Conservation (phyloP, 2,888 invertebrate genomes). For the Drosophila mettleri region DNA sequence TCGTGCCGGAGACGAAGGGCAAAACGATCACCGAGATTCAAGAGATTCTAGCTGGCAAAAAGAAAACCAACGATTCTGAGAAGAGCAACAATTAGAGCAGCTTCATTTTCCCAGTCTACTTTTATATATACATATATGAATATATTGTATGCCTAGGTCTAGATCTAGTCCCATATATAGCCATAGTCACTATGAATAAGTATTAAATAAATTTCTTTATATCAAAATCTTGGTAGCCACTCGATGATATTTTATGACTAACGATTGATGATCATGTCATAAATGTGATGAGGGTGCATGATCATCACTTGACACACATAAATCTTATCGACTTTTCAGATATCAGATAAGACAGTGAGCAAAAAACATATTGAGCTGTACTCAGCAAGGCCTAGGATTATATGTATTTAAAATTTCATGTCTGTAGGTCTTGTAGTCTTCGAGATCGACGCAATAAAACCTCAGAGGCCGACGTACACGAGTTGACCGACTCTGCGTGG, state of each 20-base stretch:
- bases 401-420: not conserved
- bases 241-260: no score
- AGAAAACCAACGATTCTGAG: constrained; percentile 16
- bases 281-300: no score
- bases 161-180: constrained; percentile 10
- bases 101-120: not conserved
- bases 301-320: not conserved
- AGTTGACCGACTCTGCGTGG: no score
- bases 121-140: not conserved
- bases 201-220: not conserved
- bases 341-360: not conserved
- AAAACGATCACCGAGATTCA: constrained; percentile 81
- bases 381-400: not conserved
- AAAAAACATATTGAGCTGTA: not conserved
- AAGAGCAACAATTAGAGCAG: constrained; percentile 1
- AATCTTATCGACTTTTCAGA: not conserved
- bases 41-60: constrained; percentile 51
- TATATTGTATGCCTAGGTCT: constrained; percentile 2
- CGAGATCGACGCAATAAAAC: not conserved
- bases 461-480: not conserved
- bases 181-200: constrained; percentile 14
- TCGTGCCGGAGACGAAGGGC: constrained; percentile 86
- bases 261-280: no score
- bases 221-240: not conserved
- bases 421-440: not conserved